Evolutionary conservation across 2,797 vertebrate species (phyloP).

Genomic region (Hydrocynus forskahlii): DNA sequence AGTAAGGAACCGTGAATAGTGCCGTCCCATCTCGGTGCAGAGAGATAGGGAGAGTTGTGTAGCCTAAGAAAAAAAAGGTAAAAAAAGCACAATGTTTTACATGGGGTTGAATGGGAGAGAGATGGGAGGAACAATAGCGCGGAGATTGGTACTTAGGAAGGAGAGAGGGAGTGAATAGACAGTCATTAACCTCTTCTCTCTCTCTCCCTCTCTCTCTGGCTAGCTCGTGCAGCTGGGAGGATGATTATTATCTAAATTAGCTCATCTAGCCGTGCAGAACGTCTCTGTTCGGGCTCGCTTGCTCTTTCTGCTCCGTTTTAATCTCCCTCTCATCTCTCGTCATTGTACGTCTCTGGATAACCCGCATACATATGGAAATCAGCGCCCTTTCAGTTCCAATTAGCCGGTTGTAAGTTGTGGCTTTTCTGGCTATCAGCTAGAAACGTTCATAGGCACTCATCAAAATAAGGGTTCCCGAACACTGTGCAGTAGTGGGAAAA

Average conservation of each 20-base stretch:
- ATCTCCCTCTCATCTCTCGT: conserved; percentile 49
- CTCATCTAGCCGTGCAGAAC: conserved; percentile 52
- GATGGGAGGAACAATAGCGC: conserved; percentile 73
- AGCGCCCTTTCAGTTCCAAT: conserved; percentile 48
- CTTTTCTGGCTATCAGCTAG: conserved; percentile 4
- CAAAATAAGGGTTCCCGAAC: too few relatives aligned
- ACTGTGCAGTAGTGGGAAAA: not conserved
- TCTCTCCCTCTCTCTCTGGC: conserved; percentile 44
- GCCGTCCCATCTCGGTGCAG: not conserved
- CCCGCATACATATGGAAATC: conserved; percentile 48
- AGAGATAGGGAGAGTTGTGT: conserved; percentile 7
- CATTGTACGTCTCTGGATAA: conserved; percentile 46
- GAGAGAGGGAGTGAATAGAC: conserved; percentile 67
- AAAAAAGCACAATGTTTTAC: conserved; percentile 64
- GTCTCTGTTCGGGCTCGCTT: conserved; percentile 33
- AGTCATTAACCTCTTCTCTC: conserved; percentile 65
- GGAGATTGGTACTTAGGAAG: conserved; percentile 73
- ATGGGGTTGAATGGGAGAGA: conserved; percentile 67
- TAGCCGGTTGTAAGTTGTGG: conserved; percentile 30
- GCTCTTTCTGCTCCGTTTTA: conserved; percentile 28
- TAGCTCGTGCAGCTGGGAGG: conserved; percentile 27
- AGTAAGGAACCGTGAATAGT: not conserved
- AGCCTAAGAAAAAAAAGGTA: not conserved
- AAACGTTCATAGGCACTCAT: not conserved
- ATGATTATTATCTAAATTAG: conserved; percentile 63